Evolutionary conservation across 2,113 vertebrate genomes (phyloP), one percentile per base, ranked within the genome.

Genomic region (Pelecanoides urinatrix): DNA sequence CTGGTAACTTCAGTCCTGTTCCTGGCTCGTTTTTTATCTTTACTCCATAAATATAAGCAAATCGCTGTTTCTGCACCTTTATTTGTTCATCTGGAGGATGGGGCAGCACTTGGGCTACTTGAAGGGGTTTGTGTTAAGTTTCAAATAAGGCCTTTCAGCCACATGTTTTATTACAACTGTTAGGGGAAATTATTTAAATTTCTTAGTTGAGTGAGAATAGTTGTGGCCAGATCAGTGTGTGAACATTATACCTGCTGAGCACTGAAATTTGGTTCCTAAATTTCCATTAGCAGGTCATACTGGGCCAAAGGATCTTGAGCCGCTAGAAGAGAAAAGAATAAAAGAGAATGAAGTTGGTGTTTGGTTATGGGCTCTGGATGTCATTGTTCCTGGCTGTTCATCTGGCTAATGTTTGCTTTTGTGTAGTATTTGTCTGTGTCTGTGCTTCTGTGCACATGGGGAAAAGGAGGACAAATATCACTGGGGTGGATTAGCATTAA

Each of bases 401-500:
- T 95, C 84, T 91, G 85, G 63, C 62, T 92, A 73, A 75, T 90
- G 77, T 95, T 96, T 97, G 95, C 87, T 91, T 97, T 96, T 90
- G 84, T 94, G 74, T 79, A 66, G 62, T 90, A 58, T 93, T 96
- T 95, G 77, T 95, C 86, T 92, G 47, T 73, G 59, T 97, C 94
- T 94, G 72, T 78, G 83, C 86, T 88, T 91, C 87, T 87, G 66
- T 91, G 95, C 73, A 82, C 94, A 81, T 82, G 71, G 89, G 84
- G 80, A 88, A 90, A 94, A 95, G 74, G 87, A 94, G 92, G 92
- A 95, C 94, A 94, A 94, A 96, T 97, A 94, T 94, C 91, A 96
- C 94, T 94, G 87, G 94, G 81, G 55, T 94, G 62, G 96, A 97
- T 96, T 97, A 96, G 81, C 97, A 96, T 97, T 97, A 90, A 97